Base-by-base conservation (phyloP, 2,888 invertebrate species). In the Pterostichus niger region DNA sequence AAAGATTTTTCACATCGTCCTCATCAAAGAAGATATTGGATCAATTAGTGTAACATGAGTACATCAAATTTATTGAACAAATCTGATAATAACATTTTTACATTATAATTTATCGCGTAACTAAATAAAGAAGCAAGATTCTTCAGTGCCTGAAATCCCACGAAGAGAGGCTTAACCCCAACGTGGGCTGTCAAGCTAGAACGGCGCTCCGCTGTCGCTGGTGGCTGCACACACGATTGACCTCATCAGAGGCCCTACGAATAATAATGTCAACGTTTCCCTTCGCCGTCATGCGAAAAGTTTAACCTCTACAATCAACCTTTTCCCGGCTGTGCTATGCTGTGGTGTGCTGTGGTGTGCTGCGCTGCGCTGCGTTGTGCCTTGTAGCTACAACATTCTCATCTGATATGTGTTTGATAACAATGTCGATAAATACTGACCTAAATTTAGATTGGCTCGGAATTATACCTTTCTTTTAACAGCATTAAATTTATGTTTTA, bases 401-500 rank as follows among this genome's bases (percentile, higher is more conserved):
- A 73, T 82, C 81, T 75, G 82, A 82, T 82, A 75, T 75, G 49
- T 59, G 82, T 40, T 75, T 82, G 82, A 75, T 82, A 75, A 75
- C 82, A 75, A 64, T 59, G 82, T 82, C 82, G 82, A 82, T 82
- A 82, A 82, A 75, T 71, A 71, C 59, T 82, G 82, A 82, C 82
- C 82, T 61, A 75, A 75, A 82, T 82, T 75, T 75, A 61, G 61
- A 73, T 73, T 68, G 44, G n/a, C 73, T 46, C 33, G 54, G 52
- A 82, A 73, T 82, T 82, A 75, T 75, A 82, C 59, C 40, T 73
- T 82, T 75, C 82, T 82, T 75, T 75, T 75, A 73, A 61, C 82
- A 52, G 46, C 82, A 75, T 82, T 75, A 44, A 82, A 82, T 82
- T 75, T 75, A 59, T 73, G 75, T 44, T 17, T 54, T 61, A 46